Evolutionary conservation across 2,113 vertebrate species (phyloP), one percentile per base, ranked within the genome.

Genomic region (Rattus rattus): DNA sequence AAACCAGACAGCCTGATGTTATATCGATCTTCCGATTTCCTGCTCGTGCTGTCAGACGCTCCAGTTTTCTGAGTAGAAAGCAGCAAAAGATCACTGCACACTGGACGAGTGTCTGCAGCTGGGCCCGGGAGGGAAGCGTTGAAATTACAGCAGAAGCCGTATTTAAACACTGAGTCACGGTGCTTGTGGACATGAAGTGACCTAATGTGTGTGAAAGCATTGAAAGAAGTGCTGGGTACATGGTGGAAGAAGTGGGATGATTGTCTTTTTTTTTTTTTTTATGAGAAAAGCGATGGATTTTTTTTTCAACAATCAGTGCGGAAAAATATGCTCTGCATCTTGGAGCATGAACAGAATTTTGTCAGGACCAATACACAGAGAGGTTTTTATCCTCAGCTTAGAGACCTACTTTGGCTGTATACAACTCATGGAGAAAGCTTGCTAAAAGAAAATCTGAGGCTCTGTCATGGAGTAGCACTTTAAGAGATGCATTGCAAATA

Each of bases 1-100:
- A 69, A 85, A 63, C 26, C 76, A 72, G 91, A 73, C 39, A 95
- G 67, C 72, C 89, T 22, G 49, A 36, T 75, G 67, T 61, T 73
- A 91, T 92, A 91, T 92, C 91, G 91, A 96, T 96, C 75, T 96
- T 92, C 94, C 76, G 63, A 72, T 49, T 96, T 94, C 92, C 97
- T 94, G 69, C 14, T 92, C 52, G 7, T 76, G 54, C 39, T 70
- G 75, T 75, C 92, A 92, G 65, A 69, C 88, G 95, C 72, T 81
- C 10, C 81, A 84, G 85, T 94, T 76, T 94, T 72, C 69, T 30
- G 76, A 75, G 67, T 67, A n/a, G 26, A 22, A 94, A 69, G 77
- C 81, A 92, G 36, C 6, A 49, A 87, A 63, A 67, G 61, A 85
- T 39, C 28, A 94, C 49, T 79, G 0, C 70, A 75, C 83, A 24